phyloP scores from a whole-genome alignment of 2,113 vertebrate genomes.

The Piliocolobus tephrosceles region DNA sequence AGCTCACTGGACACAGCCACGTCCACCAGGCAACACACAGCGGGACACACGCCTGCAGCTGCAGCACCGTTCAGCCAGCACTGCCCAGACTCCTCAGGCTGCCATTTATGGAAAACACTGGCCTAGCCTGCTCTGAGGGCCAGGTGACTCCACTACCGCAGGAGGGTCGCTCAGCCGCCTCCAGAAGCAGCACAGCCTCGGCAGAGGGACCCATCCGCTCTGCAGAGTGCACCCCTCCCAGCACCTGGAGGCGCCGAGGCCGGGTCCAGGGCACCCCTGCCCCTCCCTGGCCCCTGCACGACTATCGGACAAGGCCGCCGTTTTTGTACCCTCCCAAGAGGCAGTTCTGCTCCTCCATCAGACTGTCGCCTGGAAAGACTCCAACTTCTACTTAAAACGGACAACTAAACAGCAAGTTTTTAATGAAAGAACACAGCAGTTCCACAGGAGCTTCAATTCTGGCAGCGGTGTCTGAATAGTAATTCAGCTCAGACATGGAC shows the following conservation, averaged over 20 bases:
- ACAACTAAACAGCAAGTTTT: not conserved
- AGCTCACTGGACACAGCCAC: fast-evolving
- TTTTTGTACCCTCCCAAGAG: not conserved
- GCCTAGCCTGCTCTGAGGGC: not conserved
- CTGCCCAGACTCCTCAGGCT: fast-evolving
- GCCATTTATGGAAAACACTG: not conserved
- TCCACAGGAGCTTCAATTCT: not conserved
- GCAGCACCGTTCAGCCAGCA: fast-evolving
- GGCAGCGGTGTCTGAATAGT: not conserved
- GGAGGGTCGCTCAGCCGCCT: too few relatives aligned
- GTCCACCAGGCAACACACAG: fast-evolving
- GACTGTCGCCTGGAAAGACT: not conserved
- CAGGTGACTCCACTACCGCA: not conserved
- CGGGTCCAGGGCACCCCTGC: not conserved
- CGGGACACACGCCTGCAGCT: not conserved
- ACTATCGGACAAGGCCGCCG: not conserved
- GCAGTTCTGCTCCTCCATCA: not conserved
- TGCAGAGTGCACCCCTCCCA: not conserved
- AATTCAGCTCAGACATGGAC: too few relatives aligned
- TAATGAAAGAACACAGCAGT: not conserved
- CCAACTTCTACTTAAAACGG: not conserved
- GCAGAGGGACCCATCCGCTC: not conserved
- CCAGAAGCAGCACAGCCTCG: not conserved
- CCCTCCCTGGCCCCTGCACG: not conserved
- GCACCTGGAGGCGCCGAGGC: not conserved